Evolutionary conservation across 1,140 invertebrate genomes (phyloP).

Genomic region (Cyrtorhinus lividipennis): DNA sequence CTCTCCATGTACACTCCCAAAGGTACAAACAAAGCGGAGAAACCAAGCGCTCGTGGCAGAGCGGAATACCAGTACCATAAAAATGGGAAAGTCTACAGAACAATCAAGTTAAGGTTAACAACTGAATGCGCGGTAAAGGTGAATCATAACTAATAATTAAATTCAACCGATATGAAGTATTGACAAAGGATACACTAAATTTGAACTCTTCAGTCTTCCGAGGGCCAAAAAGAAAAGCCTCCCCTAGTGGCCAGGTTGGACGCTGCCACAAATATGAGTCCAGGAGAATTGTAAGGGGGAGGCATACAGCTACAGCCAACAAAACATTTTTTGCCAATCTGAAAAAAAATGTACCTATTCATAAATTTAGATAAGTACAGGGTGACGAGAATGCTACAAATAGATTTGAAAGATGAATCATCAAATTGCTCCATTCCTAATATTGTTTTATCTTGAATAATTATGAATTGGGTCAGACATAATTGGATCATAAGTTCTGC

Average conservation of each 20-base stretch:
- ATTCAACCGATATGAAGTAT: not conserved
- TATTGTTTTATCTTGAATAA: not conserved
- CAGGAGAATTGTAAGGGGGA: conserved; percentile 58
- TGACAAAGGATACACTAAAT: conserved; percentile 79
- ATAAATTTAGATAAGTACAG: conserved; percentile 19
- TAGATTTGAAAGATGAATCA: not conserved
- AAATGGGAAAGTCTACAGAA: conserved; percentile 62
- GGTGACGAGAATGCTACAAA: not conserved
- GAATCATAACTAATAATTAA: not conserved
- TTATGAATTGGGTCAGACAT: too few species aligned
- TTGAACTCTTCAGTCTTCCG: conserved; percentile 81
- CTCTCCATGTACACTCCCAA: conserved; percentile 60
- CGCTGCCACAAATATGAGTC: conserved; percentile 91
- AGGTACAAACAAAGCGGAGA: conserved; percentile 70
- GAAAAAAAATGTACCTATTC: too few species aligned
- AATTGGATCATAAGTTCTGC: too few species aligned
- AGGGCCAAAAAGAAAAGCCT: conserved; percentile 93
- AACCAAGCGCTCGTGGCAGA: conserved; percentile 71
- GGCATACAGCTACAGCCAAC: conserved; percentile 50
- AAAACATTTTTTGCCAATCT: conserved; percentile 56
- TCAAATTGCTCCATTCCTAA: not conserved
- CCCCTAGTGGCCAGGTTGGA: conserved; percentile 89
- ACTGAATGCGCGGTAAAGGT: not conserved
- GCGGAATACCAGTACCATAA: conserved; percentile 99
- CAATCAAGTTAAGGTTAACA: not conserved